These are phyloP conservation scores for Datnioides undecimradiatus DNA, from an alignment of 2,113 vertebrate species.

Conservation along the genomic window DNA sequence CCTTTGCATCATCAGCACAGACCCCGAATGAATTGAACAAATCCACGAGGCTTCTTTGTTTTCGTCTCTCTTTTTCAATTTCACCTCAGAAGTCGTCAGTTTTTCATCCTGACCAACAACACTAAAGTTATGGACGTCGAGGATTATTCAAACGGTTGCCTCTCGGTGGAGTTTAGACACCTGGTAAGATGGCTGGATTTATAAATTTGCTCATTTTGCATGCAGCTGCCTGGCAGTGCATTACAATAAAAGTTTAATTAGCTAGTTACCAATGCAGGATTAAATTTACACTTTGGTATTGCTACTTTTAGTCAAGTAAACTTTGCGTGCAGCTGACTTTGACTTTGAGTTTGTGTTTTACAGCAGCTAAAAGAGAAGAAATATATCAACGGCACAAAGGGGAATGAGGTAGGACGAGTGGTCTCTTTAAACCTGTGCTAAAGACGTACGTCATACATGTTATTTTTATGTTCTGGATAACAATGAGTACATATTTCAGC, in stretches of 20 bases:
- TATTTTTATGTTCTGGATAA: background rate
- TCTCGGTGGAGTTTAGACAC: constrained; percentile 96
- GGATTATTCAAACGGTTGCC: constrained; percentile 93
- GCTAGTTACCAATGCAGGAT: too few relatives aligned
- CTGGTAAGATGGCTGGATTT: constrained; percentile 83
- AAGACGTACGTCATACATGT: too few relatives aligned
- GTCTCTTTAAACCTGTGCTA: background rate
- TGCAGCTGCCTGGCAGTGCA: too few relatives aligned
- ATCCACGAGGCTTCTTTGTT: background rate
- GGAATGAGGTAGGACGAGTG: constrained; percentile 89
- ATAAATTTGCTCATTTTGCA: too few relatives aligned
- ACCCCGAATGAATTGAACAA: background rate
- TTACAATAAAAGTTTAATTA: too few relatives aligned
- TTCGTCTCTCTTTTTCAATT: background rate
- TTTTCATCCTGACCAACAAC: constrained; percentile 94
- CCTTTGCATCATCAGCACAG: too few relatives aligned
- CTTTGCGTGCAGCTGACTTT: constrained; percentile 31
- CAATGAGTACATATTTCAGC: background rate
- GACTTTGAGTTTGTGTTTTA: constrained; percentile 53
- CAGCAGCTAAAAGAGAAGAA: constrained; percentile 98
- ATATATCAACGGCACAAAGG: constrained; percentile 90
- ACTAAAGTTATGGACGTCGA: constrained; percentile 98
- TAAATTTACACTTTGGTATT: background rate
- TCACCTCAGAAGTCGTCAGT: constrained; percentile 90
- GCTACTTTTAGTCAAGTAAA: background rate